Evolutionary conservation across 37 sponge, comb jelly and placozoan species (phyloP).

Genomic region (Halisarca cf. caerulea): DNA sequence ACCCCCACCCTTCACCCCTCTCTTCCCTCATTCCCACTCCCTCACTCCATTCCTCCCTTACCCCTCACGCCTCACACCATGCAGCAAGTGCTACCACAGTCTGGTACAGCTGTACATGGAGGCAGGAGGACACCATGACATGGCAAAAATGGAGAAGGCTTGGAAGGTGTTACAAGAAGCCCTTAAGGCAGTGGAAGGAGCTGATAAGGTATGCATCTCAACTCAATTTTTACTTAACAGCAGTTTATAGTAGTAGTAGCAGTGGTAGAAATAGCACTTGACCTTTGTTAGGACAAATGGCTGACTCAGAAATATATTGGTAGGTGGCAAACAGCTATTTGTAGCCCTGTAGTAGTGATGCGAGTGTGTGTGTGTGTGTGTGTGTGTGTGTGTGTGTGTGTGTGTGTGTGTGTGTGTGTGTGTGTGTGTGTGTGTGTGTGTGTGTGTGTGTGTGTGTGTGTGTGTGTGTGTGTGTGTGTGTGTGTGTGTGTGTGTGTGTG

Average conservation of each 20-base stretch:
- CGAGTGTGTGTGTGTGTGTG: background rate
- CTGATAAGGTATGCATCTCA: too few species aligned
- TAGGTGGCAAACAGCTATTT: too few species aligned
- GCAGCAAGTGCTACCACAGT: slow-evolving; percentile 79
- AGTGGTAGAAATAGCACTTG: too few species aligned
- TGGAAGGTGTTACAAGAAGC: slow-evolving; percentile 49
- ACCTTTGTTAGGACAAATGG: too few species aligned
- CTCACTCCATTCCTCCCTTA: slow-evolving; percentile 1
- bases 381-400: slow-evolving; percentile 15
- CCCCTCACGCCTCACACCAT: background rate
- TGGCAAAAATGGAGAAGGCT: slow-evolving; percentile 47
- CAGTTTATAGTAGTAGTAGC: background rate
- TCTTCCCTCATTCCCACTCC: background rate
- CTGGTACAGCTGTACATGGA: slow-evolving; percentile 63
- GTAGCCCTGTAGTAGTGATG: too few species aligned
- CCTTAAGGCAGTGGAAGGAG: slow-evolving; percentile 38
- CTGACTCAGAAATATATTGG: too few species aligned
- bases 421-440: background rate
- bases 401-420: slow-evolving; percentile 10
- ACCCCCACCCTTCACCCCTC: background rate
- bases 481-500: background rate
- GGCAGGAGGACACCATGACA: slow-evolving; percentile 34
- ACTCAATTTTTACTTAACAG: too few species aligned
- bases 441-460: too few species aligned
- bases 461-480: too few species aligned